Evolutionary conservation across 2,797 vertebrate genomes (phyloP).

Genomic region (Danio aesculapii): DNA sequence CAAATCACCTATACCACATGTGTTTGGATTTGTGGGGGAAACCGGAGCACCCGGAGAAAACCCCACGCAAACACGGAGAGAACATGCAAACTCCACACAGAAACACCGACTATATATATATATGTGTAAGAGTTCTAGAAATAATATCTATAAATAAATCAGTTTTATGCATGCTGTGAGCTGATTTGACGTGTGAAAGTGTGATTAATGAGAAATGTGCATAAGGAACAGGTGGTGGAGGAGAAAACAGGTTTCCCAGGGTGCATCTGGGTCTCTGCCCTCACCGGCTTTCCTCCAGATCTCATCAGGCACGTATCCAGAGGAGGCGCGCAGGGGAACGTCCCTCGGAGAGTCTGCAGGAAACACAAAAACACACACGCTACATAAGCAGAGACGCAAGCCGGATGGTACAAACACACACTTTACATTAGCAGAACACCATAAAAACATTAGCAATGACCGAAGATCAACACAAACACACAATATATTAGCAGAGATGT

Average conservation of each 20-base stretch:
- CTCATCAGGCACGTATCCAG: constrained; percentile 96
- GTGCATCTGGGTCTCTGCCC: constrained; percentile 62
- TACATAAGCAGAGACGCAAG: constrained; percentile 1
- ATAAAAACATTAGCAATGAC: no score
- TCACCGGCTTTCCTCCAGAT: constrained; percentile 99
- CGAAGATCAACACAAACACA: not conserved
- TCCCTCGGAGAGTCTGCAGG: constrained; percentile 89
- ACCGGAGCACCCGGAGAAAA: no score
- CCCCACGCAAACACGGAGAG: no score
- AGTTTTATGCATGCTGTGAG: not conserved
- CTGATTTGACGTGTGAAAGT: not conserved
- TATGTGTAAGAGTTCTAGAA: no score
- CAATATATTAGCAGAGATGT: constrained; percentile 4
- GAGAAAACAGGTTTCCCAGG: constrained; percentile 56
- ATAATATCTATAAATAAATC: no score
- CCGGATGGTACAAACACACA: no score
- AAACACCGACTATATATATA: no score
- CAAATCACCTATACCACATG: no score
- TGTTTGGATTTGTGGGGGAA: no score
- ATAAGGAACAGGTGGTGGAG: constrained; percentile 48
- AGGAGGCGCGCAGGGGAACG: constrained; percentile 85
- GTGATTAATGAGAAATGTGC: constrained; percentile 8
- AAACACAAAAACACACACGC: constrained; percentile 24
- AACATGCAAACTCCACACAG: no score
- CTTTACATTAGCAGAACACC: no score